These are phyloP conservation scores for Istiophorus platypterus DNA, from an alignment of 2,113 vertebrate species.

Conservation along the genomic window DNA sequence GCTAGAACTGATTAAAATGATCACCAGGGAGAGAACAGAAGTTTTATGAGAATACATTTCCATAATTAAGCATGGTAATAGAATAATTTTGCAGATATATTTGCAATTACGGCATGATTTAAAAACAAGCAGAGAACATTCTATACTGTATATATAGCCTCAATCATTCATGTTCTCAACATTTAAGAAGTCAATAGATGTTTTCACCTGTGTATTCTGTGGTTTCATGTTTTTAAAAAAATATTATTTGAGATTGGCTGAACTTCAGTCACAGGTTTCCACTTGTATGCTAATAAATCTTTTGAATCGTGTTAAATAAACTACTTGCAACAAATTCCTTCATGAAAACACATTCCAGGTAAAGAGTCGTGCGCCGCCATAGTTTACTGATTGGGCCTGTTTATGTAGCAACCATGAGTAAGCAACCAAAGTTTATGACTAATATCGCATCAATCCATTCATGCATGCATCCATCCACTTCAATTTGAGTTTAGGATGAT, in stretches of 20 bases:
- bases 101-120: background rate
- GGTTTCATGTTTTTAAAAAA: too few relatives aligned
- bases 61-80: background rate
- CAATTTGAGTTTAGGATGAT: slow-evolving; percentile 3
- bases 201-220: too few relatives aligned
- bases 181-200: too few relatives aligned
- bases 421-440: slow-evolving; percentile 14
- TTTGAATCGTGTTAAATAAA: background rate
- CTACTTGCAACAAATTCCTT: background rate
- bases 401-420: slow-evolving; percentile 16
- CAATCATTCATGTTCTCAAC: background rate
- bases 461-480: slow-evolving; percentile 1
- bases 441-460: slow-evolving; percentile 19
- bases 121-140: background rate
- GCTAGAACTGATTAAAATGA: background rate
- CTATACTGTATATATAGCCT: background rate
- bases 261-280: background rate
- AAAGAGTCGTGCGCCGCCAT: background rate
- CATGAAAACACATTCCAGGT: background rate
- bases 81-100: background rate
- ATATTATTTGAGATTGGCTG: too few relatives aligned
- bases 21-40: background rate
- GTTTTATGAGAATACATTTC: background rate
- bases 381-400: background rate
- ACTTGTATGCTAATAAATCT: background rate